Evolutionary conservation across 2,888 invertebrate species (phyloP).

Genomic region (Aphidius colemani): DNA sequence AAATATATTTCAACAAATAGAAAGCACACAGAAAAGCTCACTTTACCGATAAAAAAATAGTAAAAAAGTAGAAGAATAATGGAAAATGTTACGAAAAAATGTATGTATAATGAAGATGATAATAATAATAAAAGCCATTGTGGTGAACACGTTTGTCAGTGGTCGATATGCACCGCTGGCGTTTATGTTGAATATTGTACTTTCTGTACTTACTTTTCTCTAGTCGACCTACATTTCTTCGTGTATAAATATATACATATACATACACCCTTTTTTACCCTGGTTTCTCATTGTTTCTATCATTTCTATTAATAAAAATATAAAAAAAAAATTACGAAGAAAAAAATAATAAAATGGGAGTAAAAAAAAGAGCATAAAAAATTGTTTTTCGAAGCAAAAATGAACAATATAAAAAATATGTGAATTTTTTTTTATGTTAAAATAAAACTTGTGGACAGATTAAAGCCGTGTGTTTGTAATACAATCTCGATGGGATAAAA

Average conservation of each 20-base stretch:
- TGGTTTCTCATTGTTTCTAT: too few species aligned
- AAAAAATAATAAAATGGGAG: too few species aligned
- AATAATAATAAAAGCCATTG: slow-evolving; percentile 7
- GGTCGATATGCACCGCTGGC: slow-evolving; percentile 18
- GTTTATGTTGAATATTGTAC: slow-evolving; percentile 3
- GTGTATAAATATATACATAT: slow-evolving; percentile 11
- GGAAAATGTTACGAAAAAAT: background rate
- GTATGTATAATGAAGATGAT: background rate
- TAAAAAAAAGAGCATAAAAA: too few species aligned
- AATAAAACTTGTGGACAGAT: background rate
- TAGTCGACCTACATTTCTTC: slow-evolving; percentile 13
- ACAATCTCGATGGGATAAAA: background rate
- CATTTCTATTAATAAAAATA: too few species aligned
- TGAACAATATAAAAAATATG: too few species aligned
- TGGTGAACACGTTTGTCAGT: slow-evolving; percentile 11
- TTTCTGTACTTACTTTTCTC: slow-evolving; percentile 6
- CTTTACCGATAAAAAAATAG: too few species aligned
- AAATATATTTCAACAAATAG: too few species aligned
- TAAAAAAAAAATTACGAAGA: too few species aligned
- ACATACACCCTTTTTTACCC: too few species aligned
- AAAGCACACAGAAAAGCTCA: too few species aligned
- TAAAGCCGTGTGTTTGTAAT: background rate
- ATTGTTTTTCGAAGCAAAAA: too few species aligned
- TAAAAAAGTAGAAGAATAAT: background rate
- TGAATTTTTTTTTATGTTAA: background rate